Evolutionary conservation across 1,140 invertebrate species (phyloP).

Genomic region (Bombus vancouverensis): DNA sequence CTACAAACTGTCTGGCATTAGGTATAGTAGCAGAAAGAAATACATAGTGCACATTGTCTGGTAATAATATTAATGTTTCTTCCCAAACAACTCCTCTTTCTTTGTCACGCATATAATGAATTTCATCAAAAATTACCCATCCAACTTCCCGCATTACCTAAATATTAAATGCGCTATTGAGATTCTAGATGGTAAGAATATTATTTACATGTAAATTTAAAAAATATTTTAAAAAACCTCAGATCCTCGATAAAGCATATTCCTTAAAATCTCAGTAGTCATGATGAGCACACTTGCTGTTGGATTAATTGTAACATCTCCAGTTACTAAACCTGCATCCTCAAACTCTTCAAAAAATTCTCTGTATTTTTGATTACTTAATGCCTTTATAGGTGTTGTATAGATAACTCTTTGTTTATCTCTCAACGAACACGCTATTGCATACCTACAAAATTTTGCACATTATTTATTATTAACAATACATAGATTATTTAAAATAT

Average conservation of each 20-base stretch:
- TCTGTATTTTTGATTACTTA: conserved; percentile 99
- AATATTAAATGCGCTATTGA: conserved; percentile 16
- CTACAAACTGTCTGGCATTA: conserved; percentile 98
- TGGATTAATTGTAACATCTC: conserved; percentile 99
- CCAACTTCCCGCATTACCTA: conserved; percentile 97
- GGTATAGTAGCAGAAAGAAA: conserved; percentile 99
- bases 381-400: conserved; percentile 99
- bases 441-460: conserved; percentile 83
- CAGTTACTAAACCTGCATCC: conserved; percentile 99
- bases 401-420: conserved; percentile 97
- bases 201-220: background rate
- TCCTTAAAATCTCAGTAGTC: conserved; percentile 99
- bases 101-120: conserved; percentile 99
- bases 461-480: conserved; percentile 38
- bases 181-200: background rate
- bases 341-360: conserved; percentile 99
- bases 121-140: conserved; percentile 99
- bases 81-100: conserved; percentile 99
- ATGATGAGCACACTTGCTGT: conserved; percentile 99
- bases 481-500: background rate
- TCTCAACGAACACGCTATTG: conserved; percentile 87
- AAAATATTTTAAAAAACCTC: conserved; percentile 83
- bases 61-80: conserved; percentile 98
- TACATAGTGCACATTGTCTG: conserved; percentile 99
- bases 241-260: conserved; percentile 99